phyloP scores from a whole-genome alignment of 2,113 vertebrate genomes.

The Campylomormyrus numenius region DNA sequence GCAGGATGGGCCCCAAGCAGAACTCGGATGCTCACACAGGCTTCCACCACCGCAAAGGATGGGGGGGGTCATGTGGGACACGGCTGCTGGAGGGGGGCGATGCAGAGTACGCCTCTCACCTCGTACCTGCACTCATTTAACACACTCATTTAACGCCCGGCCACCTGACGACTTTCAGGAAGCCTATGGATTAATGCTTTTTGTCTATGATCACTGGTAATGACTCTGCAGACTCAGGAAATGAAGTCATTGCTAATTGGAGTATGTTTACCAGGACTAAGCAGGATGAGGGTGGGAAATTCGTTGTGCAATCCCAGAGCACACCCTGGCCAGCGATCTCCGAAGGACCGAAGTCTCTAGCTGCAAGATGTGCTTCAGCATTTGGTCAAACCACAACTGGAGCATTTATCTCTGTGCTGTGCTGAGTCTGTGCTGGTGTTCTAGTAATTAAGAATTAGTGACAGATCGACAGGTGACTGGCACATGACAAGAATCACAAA shows the following conservation, averaged over 20 bases:
- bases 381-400: background rate
- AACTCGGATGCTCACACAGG: background rate
- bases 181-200: constrained; percentile 8
- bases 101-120: background rate
- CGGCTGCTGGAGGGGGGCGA: background rate
- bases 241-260: constrained; percentile 52
- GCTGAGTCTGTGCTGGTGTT: background rate
- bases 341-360: background rate
- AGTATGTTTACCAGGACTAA: constrained; percentile 28
- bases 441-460: background rate
- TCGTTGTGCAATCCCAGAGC: background rate
- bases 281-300: background rate
- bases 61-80: background rate
- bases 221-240: constrained; percentile 38
- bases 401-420: background rate
- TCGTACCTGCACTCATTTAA: constrained; percentile 37
- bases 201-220: constrained; percentile 31
- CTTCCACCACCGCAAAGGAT: background rate
- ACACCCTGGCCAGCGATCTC: background rate
- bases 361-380: background rate
- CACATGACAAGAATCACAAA: background rate
- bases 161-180: constrained; percentile 28
- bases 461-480: background rate
- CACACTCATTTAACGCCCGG: constrained; percentile 12
- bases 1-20: background rate